A percentile compares a stretch with the other conserved stretches of the same genome.
Evolutionary conservation across 2,797 vertebrate genomes (phyloP).

Genomic region (Loris lydekkerianus): DNA sequence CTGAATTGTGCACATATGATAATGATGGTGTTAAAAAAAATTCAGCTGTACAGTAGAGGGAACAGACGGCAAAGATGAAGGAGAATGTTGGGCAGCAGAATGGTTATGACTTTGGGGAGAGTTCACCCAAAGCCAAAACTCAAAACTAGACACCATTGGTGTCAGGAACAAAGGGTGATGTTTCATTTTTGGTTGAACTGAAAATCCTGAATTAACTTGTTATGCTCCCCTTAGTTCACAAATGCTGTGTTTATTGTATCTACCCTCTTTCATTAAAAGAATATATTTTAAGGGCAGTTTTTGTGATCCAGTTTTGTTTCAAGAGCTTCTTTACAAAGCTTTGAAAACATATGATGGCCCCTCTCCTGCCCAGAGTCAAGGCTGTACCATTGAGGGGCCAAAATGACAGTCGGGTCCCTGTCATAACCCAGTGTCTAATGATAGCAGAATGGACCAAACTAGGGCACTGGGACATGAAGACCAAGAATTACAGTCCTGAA

Average conservation of each 20-base stretch:
- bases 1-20: not conserved
- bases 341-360: not conserved
- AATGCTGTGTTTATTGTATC: not conserved
- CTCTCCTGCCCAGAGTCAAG: not conserved
- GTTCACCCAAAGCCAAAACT: not conserved
- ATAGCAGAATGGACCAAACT: not conserved
- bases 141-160: not conserved
- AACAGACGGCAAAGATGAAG: not conserved
- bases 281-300: not conserved
- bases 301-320: conserved; percentile 25
- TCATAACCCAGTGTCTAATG: not conserved
- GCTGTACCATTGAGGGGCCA: not conserved
- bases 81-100: not conserved
- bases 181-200: not conserved
- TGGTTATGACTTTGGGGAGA: not conserved
- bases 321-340: not conserved
- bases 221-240: not conserved
- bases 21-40: not conserved
- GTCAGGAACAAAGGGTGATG: not conserved
- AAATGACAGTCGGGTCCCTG: not conserved
- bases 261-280: not conserved
- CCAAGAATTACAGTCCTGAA: not conserved
- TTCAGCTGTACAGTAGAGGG: not conserved
- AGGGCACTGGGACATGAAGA: not conserved
- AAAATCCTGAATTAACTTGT: not conserved